Conservation (phyloP, 2,888 invertebrate genomes). For the Ormia ochracea region DNA sequence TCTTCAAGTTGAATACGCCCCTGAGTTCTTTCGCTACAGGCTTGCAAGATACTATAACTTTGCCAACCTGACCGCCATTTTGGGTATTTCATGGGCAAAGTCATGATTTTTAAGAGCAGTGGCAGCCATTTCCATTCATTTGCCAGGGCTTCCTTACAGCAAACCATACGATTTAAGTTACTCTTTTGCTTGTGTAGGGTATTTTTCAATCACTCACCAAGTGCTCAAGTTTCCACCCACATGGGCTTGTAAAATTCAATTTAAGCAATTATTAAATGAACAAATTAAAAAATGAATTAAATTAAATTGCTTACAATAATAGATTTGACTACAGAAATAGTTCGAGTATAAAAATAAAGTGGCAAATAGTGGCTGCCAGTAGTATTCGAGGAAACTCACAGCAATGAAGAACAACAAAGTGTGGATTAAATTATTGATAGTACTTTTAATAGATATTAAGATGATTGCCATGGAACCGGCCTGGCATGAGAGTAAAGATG, state of each 20-base stretch:
- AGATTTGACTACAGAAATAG: not conserved
- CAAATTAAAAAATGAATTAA: slow-evolving; percentile 26
- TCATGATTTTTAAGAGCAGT: too few species aligned
- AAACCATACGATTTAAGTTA: too few species aligned
- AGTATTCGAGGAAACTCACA: not conserved
- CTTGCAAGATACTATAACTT: too few species aligned
- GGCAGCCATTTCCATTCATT: too few species aligned
- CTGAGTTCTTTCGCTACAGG: too few species aligned
- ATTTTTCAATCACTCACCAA: not conserved
- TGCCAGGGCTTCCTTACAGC: too few species aligned
- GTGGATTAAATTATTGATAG: not conserved
- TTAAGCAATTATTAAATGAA: slow-evolving; percentile 25
- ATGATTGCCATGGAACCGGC: slow-evolving; percentile 12
- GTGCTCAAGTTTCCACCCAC: slow-evolving; percentile 1
- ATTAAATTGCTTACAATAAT: slow-evolving; percentile 18
- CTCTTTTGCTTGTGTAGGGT: not conserved
- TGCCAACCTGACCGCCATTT: too few species aligned
- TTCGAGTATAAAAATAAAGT: too few species aligned
- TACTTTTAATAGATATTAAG: not conserved
- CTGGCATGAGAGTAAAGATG: not conserved
- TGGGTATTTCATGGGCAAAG: too few species aligned
- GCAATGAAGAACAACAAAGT: not conserved
- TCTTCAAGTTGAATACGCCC: too few species aligned
- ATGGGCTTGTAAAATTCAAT: not conserved
- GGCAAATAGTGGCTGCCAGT: too few species aligned